These are phyloP conservation scores for Drosophila conformis DNA, from an alignment of 2,888 invertebrate genomes.

Conservation along the genomic window DNA sequence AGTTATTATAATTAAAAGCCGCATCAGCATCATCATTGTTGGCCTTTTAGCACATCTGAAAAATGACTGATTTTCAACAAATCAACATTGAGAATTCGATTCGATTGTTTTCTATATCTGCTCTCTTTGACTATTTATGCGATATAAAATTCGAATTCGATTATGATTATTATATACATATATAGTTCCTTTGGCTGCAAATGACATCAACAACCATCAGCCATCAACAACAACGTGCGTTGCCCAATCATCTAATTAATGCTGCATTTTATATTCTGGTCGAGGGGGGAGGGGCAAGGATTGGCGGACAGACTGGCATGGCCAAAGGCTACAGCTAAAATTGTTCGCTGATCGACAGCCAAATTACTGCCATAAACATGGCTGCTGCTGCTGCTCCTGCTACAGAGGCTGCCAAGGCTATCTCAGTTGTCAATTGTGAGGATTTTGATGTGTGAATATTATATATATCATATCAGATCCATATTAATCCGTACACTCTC, in stretches of 20 bases:
- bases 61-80: constrained; percentile 33
- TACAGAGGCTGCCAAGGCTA: constrained; percentile 18
- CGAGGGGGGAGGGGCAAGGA: constrained; percentile 43
- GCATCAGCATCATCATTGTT: constrained; percentile 16
- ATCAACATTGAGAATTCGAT: constrained; percentile 17
- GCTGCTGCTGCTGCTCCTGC: not conserved
- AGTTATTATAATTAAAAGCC: constrained; percentile 6
- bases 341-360: constrained; percentile 21
- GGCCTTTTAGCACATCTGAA: constrained; percentile 3
- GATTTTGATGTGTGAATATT: not conserved
- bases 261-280: not conserved
- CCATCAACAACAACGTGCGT: not conserved
- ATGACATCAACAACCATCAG: not conserved
- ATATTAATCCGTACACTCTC: too few relatives aligned
- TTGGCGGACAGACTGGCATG: constrained; percentile 5
- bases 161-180: not conserved
- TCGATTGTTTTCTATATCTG: constrained; percentile 7
- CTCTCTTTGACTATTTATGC: constrained; percentile 17
- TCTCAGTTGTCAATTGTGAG: constrained; percentile 2
- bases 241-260: not conserved
- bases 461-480: not conserved
- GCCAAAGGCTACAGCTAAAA: not conserved
- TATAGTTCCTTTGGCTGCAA: constrained; percentile 5
- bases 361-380: not conserved
- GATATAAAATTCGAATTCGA: not conserved